Evolutionary conservation across 2,113 vertebrate genomes (phyloP).

Genomic region (Dicrurus megarhynchus): DNA sequence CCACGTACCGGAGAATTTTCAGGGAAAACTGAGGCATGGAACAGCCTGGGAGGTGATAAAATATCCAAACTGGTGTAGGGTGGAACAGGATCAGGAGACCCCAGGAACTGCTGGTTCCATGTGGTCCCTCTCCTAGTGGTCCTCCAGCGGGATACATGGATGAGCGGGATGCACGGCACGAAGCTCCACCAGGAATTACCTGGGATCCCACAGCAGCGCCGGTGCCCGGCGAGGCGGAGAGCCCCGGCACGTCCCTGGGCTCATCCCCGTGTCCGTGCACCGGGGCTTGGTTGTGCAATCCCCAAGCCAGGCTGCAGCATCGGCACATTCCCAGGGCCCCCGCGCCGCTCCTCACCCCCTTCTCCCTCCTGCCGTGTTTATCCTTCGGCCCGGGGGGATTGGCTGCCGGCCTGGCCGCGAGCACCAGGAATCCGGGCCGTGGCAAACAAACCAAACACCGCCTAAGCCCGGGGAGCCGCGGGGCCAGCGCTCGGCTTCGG

Average conservation of each 20-base stretch:
- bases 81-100: not conserved
- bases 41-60: not conserved
- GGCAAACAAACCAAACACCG: conserved; percentile 46
- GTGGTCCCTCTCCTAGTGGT: not conserved
- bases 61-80: fast-evolving
- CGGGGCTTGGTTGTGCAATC: conserved; percentile 48
- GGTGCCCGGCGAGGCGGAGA: not conserved
- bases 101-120: not conserved
- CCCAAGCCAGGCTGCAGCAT: conserved; percentile 15
- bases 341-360: conserved; percentile 5
- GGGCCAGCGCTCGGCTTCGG: not conserved
- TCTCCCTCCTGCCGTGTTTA: conserved; percentile 48
- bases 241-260: not conserved
- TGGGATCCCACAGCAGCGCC: not conserved
- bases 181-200: not conserved
- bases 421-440: not conserved
- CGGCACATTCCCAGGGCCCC: conserved; percentile 8
- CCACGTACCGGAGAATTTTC: fast-evolving
- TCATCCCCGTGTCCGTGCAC: not conserved
- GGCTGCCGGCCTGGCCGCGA: conserved; percentile 31
- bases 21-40: not conserved
- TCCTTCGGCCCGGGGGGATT: conserved; percentile 31
- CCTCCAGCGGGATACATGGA: fast-evolving
- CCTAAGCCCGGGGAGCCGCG: not conserved
- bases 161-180: fast-evolving